phyloP scores from a whole-genome alignment of 1,140 invertebrate genomes.

The Ctenoplectra terminalis region DNA sequence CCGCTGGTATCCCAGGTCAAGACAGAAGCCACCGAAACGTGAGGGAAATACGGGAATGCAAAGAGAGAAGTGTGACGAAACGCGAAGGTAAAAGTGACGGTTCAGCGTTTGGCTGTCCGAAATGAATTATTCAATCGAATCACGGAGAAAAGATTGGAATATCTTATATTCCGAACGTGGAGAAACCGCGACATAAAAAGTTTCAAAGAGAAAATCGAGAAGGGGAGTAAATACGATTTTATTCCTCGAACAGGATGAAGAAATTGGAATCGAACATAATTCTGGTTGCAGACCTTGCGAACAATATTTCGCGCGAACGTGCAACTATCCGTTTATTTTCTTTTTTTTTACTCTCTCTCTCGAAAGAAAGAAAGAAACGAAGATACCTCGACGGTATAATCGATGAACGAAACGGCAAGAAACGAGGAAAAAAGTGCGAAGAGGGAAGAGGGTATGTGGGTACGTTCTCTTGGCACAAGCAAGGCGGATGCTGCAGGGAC shows the following conservation, averaged over 20 bases:
- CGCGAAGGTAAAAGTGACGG: constrained; percentile 43
- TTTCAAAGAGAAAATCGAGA: background rate
- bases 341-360: too few species aligned
- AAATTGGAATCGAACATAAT: background rate
- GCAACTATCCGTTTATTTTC: too few species aligned
- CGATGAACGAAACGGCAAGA: background rate
- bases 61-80: constrained; percentile 27
- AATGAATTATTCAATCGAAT: constrained; percentile 45
- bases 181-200: background rate
- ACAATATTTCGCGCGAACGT: background rate
- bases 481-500: constrained; percentile 66
- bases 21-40: constrained; percentile 44
- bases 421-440: background rate
- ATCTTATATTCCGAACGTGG: background rate
- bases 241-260: background rate
- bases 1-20: constrained; percentile 58
- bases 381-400: background rate
- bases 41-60: constrained; percentile 29
- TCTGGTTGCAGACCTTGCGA: background rate
- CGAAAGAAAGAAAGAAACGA: background rate
- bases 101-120: background rate
- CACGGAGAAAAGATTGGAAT: background rate
- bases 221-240: background rate
- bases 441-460: constrained; percentile 4
- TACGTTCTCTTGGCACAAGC: constrained; percentile 59